These are phyloP conservation scores for Intellagama lesueurii DNA, from an alignment of 2,797 vertebrate species.

Conservation along the genomic window DNA sequence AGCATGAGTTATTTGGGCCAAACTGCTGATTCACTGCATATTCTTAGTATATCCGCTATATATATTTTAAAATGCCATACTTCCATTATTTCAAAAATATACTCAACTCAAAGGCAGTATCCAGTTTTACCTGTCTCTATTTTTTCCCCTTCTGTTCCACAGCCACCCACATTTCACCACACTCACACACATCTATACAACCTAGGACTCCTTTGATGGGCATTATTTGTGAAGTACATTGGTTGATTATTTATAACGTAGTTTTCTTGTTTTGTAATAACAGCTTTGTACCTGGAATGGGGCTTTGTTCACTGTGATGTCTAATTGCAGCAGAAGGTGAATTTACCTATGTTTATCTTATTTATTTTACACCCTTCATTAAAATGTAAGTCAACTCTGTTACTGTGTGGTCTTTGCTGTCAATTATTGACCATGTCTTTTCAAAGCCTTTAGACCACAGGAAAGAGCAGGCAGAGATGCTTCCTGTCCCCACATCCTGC, in stretches of 20 bases:
- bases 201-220: constrained; percentile 24
- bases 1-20: constrained; percentile 69
- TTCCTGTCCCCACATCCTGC: no score
- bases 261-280: constrained; percentile 39
- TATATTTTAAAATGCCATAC: background rate
- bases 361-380: constrained; percentile 9
- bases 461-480: no score
- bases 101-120: constrained; percentile 33
- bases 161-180: background rate
- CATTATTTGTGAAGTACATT: constrained; percentile 43
- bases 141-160: constrained; percentile 24
- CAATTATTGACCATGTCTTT: constrained; percentile 12
- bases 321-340: constrained; percentile 43
- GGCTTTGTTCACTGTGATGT: background rate
- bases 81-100: constrained; percentile 21
- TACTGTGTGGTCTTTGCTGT: background rate
- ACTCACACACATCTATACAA: constrained; percentile 19
- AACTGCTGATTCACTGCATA: constrained; percentile 32
- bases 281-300: background rate
- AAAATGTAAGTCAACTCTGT: constrained; percentile 2
- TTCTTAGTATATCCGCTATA: constrained; percentile 43
- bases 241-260: constrained; percentile 47
- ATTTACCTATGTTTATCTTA: background rate
- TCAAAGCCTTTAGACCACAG: background rate
- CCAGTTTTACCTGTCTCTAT: background rate